These are phyloP conservation scores for Betta splendens DNA, from an alignment of 2,797 vertebrate genomes.

Conservation along the genomic window DNA sequence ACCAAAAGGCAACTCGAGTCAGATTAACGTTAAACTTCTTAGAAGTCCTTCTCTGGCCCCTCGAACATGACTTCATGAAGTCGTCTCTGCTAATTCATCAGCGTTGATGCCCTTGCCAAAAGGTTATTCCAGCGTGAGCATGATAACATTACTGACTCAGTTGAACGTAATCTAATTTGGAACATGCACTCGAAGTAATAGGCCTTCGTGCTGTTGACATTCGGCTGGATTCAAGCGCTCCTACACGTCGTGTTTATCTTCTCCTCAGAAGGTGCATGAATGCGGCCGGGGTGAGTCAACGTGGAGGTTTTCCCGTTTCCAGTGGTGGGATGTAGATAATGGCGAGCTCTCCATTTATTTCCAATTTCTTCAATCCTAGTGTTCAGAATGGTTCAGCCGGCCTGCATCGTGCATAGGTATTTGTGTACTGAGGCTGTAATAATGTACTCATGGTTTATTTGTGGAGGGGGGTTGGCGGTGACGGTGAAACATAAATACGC, in stretches of 20 bases:
- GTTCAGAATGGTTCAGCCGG: slow-evolving; percentile 11
- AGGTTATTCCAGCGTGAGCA: slow-evolving; percentile 60
- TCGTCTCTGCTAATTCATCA: slow-evolving; percentile 61
- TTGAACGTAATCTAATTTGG: slow-evolving; percentile 46
- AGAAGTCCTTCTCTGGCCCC: slow-evolving; percentile 31
- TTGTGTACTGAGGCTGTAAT: slow-evolving; percentile 3
- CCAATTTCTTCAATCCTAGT: slow-evolving; percentile 12
- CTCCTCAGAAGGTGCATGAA: slow-evolving; percentile 60
- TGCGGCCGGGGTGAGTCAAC: slow-evolving; percentile 54
- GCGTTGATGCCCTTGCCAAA: slow-evolving; percentile 50
- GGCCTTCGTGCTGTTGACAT: slow-evolving; percentile 21
- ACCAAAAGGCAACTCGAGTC: slow-evolving; percentile 61
- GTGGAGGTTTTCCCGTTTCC: slow-evolving; percentile 50
- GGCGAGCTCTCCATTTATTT: slow-evolving; percentile 19
- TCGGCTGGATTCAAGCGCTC: slow-evolving; percentile 37
- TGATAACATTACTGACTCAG: slow-evolving; percentile 40
- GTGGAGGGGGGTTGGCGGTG: slow-evolving; percentile 3
- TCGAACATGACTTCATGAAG: slow-evolving; percentile 49
- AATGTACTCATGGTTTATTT: slow-evolving; percentile 17
- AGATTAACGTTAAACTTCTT: slow-evolving; percentile 57
- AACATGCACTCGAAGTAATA: slow-evolving; percentile 36
- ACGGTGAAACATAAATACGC: slow-evolving; percentile 15
- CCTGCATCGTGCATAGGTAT: slow-evolving; percentile 28
- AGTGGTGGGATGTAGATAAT: slow-evolving; percentile 45
- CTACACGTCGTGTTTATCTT: slow-evolving; percentile 39